These are phyloP conservation scores for Neoarius graeffei DNA, from an alignment of 2,113 vertebrate species.

Conservation along the genomic window DNA sequence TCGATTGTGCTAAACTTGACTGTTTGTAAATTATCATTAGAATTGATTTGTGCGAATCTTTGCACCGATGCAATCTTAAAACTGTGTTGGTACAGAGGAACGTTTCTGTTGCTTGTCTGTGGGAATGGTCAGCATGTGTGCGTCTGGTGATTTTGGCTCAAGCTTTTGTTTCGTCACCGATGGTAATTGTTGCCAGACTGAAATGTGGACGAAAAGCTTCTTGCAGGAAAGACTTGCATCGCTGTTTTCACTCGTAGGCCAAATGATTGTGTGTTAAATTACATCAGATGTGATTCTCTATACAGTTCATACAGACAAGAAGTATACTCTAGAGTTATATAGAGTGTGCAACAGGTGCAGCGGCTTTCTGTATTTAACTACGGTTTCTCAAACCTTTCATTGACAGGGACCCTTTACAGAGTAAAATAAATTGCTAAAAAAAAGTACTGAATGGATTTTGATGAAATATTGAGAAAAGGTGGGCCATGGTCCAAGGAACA, in stretches of 20 bases:
- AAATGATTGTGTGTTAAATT: conserved; percentile 8
- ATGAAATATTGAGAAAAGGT: too few species aligned
- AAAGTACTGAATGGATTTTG: too few species aligned
- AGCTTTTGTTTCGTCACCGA: conserved; percentile 61
- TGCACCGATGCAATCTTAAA: background rate
- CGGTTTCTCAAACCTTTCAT: background rate
- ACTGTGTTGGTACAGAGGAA: background rate
- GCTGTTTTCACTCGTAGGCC: conserved; percentile 33
- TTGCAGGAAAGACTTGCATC: conserved; percentile 16
- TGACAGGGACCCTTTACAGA: background rate
- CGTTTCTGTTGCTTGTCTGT: conserved; percentile 40
- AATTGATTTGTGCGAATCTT: background rate
- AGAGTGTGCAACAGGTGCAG: conserved; percentile 33
- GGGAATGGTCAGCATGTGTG: conserved; percentile 56
- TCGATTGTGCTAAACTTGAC: background rate
- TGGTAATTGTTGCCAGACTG: conserved; percentile 72
- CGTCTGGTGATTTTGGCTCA: conserved; percentile 53
- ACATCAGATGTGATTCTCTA: background rate
- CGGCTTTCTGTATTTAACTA: conserved; percentile 1
- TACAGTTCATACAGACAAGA: background rate
- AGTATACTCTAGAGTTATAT: background rate
- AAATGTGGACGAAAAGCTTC: conserved; percentile 46
- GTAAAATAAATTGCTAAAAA: background rate
- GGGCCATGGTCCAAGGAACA: too few species aligned
- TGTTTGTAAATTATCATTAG: background rate